Percentiles rank a stretch among this genome's conserved stretches.
phyloP scores from a whole-genome alignment of 37 sponge, comb jelly and placozoan genomes.

The Mnemiopsis leidyi region DNA sequence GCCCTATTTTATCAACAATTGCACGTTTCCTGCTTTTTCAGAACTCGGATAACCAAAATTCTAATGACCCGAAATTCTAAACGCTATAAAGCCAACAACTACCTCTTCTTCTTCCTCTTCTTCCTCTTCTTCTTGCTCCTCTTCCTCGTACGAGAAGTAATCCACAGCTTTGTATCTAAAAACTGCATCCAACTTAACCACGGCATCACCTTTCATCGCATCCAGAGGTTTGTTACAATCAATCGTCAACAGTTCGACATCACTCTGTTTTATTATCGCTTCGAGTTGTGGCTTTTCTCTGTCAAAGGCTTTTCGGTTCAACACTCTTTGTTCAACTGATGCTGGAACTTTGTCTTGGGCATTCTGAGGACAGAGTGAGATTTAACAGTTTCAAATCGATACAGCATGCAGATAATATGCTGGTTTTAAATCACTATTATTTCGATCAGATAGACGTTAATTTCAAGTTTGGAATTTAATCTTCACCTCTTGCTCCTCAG shows the following conservation, averaged over 20 bases:
- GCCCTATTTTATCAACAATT: too few relatives aligned
- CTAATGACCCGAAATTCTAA: too few relatives aligned
- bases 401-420: too few relatives aligned
- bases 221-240: neutral
- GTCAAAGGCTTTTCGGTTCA: constrained; percentile 30
- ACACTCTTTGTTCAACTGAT: constrained; percentile 50
- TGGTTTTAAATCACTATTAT: too few relatives aligned
- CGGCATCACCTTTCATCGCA: neutral
- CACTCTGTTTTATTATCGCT: constrained; percentile 63
- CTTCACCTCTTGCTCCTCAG: constrained; percentile 48
- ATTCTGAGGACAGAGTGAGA: too few relatives aligned
- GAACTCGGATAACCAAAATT: too few relatives aligned
- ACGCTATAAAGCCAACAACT: too few relatives aligned
- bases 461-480: too few relatives aligned
- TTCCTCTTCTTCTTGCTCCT: constrained; percentile 68
- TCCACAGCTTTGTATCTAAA: constrained; percentile 63
- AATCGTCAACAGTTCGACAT: constrained; percentile 41
- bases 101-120: constrained; percentile 68
- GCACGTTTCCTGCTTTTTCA: too few relatives aligned
- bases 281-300: constrained; percentile 58
- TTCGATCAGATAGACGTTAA: too few relatives aligned
- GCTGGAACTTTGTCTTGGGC: constrained; percentile 5
- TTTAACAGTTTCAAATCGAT: too few relatives aligned
- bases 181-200: constrained; percentile 9
- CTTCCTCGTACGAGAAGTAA: constrained; percentile 61